These are phyloP conservation scores for Pristionchus arcanus DNA, from an alignment of 2,888 invertebrate genomes.

Conservation along the genomic window DNA sequence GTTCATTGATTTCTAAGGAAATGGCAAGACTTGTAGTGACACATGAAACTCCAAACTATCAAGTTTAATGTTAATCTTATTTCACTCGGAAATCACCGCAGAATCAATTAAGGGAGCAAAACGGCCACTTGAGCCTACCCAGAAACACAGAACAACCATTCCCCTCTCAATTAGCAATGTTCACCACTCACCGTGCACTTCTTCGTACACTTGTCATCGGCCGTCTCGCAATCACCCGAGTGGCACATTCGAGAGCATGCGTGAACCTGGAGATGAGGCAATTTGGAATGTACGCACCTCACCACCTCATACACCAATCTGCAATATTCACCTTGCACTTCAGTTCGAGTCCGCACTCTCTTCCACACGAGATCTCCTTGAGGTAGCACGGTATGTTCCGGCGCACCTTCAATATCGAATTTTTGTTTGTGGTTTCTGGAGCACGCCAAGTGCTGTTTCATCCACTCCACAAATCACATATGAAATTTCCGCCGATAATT, in stretches of 20 bases:
- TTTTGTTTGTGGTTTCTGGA: no score
- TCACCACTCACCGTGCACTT: conserved; percentile 82
- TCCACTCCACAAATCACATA: neutral
- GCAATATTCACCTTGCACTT: conserved; percentile 84
- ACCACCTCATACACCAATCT: conserved; percentile 92
- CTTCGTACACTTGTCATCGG: conserved; percentile 75
- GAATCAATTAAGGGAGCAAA: neutral
- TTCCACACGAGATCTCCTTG: conserved; percentile 90
- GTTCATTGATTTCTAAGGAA: neutral
- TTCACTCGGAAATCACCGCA: no score
- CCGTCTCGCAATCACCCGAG: conserved; percentile 84
- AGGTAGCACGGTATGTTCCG: conserved; percentile 92
- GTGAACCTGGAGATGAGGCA: conserved; percentile 84
- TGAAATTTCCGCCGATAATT: neutral
- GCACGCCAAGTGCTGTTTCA: neutral
- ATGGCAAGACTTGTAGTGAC: neutral
- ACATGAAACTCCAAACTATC: no score
- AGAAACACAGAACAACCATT: neutral
- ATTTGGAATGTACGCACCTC: conserved; percentile 84
- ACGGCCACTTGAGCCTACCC: neutral
- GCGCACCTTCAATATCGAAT: conserved; percentile 83
- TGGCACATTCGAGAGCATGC: conserved; percentile 90
- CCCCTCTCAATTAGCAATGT: neutral
- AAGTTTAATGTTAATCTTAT: no score
- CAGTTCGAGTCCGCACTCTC: conserved; percentile 89